Conservation (phyloP, 1,140 invertebrate genomes). For the Lasioglossum baleicum region DNA sequence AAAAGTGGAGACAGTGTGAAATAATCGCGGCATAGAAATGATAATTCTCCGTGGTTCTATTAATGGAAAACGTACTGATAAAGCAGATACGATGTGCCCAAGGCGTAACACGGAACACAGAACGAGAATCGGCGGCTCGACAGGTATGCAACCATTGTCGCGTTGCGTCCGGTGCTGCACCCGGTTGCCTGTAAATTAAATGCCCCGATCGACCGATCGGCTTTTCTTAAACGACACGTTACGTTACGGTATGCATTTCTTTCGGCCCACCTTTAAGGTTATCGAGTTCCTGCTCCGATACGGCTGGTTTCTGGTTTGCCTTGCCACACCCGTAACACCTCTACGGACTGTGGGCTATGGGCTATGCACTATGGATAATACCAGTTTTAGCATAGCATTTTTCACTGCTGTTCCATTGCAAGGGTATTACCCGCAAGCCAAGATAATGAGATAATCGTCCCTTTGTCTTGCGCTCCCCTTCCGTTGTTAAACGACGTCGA, state of each 20-base stretch:
- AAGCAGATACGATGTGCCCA: no score
- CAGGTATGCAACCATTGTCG: conserved; percentile 5
- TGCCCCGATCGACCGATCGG: conserved; percentile 19
- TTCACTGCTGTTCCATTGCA: conserved; percentile 11
- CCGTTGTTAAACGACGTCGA: conserved; percentile 1
- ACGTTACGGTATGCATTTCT: conserved; percentile 60
- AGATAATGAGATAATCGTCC: conserved; percentile 58
- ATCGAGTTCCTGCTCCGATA: conserved; percentile 59
- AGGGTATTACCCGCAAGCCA: conserved; percentile 44
- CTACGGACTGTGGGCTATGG: no score
- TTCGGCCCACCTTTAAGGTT: conserved; percentile 55
- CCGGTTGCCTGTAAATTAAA: conserved; percentile 36
- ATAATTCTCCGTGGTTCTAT: no score
- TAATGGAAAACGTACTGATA: no score
- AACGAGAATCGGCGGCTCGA: background rate
- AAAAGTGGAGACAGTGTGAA: no score
- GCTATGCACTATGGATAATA: no score
- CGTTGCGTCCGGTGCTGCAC: conserved; percentile 33
- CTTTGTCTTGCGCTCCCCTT: conserved; percentile 46
- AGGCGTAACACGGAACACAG: conserved; percentile 3
- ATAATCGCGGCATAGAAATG: no score
- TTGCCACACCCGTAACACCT: conserved; percentile 56
- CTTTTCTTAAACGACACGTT: conserved; percentile 44
- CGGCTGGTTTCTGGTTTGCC: conserved; percentile 64
- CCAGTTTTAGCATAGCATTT: conserved; percentile 31